Conservation (phyloP, 2,113 vertebrate species). For the Carassius gibelio region DNA sequence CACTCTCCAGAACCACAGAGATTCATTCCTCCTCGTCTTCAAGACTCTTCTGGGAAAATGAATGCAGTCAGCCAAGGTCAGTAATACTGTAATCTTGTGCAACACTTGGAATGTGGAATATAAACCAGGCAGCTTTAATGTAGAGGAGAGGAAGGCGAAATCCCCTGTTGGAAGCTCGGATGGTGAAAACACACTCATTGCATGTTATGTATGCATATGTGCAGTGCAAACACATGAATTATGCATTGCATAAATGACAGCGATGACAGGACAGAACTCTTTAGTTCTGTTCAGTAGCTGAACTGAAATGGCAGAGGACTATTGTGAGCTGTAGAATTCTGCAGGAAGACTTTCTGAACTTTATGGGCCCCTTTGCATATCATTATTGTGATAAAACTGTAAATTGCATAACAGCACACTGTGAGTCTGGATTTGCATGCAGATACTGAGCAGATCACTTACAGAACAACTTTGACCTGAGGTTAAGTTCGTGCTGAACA, state of each 20-base stretch:
- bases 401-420: conserved; percentile 21
- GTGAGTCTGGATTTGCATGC: conserved; percentile 34
- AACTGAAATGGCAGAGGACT: conserved; percentile 3
- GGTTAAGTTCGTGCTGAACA: conserved; percentile 12
- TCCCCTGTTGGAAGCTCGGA: conserved; percentile 13
- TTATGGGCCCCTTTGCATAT: conserved; percentile 15
- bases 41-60: conserved; percentile 26
- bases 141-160: conserved; percentile 14
- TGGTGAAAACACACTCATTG: neutral
- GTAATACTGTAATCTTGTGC: conserved; percentile 35
- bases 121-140: conserved; percentile 14
- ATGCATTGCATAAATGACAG: conserved; percentile 22
- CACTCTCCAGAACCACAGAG: conserved; percentile 16
- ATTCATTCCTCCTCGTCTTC: conserved; percentile 20
- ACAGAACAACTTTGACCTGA: conserved; percentile 10
- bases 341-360: neutral
- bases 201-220: conserved; percentile 31
- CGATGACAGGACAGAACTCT: neutral
- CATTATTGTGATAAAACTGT: conserved; percentile 11
- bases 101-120: conserved; percentile 29
- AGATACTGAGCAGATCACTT: neutral
- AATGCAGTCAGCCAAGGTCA: conserved; percentile 36
- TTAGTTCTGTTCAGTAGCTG: conserved; percentile 2
- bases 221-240: conserved; percentile 38
- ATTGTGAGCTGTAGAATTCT: neutral